A percentile compares a stretch with the other conserved stretches of the same genome.
Conservation (phyloP, 2,888 invertebrate species). For the Rhopalosiphum nymphaeae region DNA sequence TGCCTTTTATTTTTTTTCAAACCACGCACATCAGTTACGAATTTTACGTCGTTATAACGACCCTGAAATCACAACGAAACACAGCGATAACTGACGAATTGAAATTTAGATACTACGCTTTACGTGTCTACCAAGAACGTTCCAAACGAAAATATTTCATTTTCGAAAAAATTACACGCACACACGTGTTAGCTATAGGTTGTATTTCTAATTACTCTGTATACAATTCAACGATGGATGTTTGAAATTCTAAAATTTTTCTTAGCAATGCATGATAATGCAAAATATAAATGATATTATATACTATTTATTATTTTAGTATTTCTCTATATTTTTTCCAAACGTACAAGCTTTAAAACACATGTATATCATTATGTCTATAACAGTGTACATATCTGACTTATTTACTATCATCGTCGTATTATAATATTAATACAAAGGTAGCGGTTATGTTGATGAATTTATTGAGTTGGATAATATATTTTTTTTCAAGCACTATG, state of each 20-base stretch:
- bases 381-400: background rate
- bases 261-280: background rate
- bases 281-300: background rate
- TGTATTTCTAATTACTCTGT: background rate
- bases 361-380: background rate
- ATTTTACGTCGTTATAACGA: background rate
- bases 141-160: background rate
- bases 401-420: background rate
- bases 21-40: background rate
- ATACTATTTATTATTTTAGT: background rate
- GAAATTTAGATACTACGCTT: background rate
- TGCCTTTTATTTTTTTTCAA: background rate
- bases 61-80: background rate
- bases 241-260: background rate
- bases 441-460: background rate
- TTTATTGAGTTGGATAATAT: background rate
- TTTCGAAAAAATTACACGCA: background rate
- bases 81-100: background rate
- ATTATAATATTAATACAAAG: background rate
- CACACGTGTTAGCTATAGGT: background rate
- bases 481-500: background rate
- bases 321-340: background rate
- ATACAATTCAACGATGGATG: background rate
- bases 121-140: background rate
- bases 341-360: background rate